phyloP scores from a whole-genome alignment of 2,113 vertebrate genomes.

The Alethe castanea region DNA sequence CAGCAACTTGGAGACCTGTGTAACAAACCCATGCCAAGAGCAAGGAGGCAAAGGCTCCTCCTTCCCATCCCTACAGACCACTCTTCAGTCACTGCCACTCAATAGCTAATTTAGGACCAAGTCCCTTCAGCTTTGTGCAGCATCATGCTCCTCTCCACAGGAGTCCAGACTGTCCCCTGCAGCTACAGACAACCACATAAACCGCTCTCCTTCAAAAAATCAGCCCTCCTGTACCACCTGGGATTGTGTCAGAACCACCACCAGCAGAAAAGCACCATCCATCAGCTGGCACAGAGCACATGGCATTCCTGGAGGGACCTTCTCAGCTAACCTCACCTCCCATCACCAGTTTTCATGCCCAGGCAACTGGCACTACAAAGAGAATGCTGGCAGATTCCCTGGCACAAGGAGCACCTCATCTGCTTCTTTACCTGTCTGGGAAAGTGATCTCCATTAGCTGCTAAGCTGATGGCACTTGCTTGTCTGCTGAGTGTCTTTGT shows the following conservation, averaged over 20 bases:
- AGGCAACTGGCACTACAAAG: background rate
- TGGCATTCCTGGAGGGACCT: accelerated
- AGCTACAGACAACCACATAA: background rate
- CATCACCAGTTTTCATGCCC: accelerated
- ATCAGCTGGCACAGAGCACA: accelerated
- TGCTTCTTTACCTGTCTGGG: background rate
- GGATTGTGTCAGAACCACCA: background rate
- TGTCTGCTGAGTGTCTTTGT: background rate
- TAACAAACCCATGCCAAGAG: background rate
- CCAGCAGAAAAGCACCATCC: background rate
- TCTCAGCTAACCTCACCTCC: accelerated
- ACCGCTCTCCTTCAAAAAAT: background rate
- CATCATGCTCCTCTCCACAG: accelerated
- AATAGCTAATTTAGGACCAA: background rate
- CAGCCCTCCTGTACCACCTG: background rate
- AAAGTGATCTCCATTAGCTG: background rate
- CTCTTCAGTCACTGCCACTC: background rate
- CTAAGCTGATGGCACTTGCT: background rate
- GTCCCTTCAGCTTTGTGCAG: accelerated
- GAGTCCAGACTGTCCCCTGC: background rate
- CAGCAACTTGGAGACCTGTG: background rate
- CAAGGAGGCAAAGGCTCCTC: background rate
- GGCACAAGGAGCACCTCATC: background rate
- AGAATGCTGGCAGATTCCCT: accelerated
- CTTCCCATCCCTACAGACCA: background rate